Percentiles rank a stretch among this genome's conserved stretches.
Evolutionary conservation across 2,113 vertebrate genomes (phyloP).

Genomic region (Epinephelus moara): DNA sequence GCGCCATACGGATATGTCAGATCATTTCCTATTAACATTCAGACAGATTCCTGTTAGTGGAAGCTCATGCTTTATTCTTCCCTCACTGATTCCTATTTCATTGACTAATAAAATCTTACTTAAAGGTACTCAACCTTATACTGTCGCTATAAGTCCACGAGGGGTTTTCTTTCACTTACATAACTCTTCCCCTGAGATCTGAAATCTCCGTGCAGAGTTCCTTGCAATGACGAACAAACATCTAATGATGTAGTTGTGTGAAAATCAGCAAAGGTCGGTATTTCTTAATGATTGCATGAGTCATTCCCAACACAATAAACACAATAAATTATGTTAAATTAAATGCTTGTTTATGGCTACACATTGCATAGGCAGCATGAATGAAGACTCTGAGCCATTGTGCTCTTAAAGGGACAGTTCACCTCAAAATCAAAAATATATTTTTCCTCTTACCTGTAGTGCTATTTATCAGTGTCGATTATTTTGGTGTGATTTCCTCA

Average conservation of each 20-base stretch:
- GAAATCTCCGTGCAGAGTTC: background rate
- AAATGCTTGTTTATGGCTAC: background rate
- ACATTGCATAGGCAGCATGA: background rate
- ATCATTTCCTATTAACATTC: constrained; percentile 33
- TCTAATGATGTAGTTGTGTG: background rate
- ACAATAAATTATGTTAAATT: background rate
- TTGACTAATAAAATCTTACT: constrained; percentile 39
- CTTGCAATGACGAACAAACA: background rate
- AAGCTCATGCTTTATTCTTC: constrained; percentile 38
- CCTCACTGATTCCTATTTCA: constrained; percentile 51
- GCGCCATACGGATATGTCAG: constrained; percentile 14
- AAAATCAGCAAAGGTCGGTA: background rate
- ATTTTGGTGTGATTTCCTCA: too few species aligned
- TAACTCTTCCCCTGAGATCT: constrained; percentile 19
- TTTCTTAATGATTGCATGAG: background rate
- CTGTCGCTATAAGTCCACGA: constrained; percentile 12
- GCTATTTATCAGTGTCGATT: too few species aligned
- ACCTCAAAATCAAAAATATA: too few species aligned
- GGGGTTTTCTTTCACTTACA: constrained; percentile 16
- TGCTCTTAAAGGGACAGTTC: too few species aligned
- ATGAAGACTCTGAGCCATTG: too few species aligned
- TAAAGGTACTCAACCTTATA: constrained; percentile 33
- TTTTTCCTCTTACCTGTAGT: too few species aligned
- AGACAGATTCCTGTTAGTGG: constrained; percentile 28
- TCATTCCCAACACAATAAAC: background rate